These are phyloP conservation scores for Phaetusa simplex DNA, from an alignment of 2,113 vertebrate species.

Conservation along the genomic window DNA sequence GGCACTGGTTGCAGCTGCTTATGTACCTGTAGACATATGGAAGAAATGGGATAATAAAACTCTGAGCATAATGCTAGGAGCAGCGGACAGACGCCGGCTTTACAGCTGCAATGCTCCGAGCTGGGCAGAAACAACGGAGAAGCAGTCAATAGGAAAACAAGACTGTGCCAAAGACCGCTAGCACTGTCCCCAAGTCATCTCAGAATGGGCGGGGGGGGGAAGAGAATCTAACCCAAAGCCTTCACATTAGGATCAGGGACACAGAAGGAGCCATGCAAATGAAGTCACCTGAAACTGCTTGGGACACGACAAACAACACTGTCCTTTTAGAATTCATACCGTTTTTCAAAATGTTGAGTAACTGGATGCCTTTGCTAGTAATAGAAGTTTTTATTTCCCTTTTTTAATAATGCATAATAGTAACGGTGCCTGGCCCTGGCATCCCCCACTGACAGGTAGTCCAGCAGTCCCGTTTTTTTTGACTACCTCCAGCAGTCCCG, in stretches of 20 bases:
- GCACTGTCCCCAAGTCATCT: not conserved
- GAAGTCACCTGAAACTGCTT: not conserved
- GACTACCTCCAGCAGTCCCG: not conserved
- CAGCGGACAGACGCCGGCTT: not conserved
- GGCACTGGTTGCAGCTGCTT: not conserved
- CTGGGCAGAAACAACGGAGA: not conserved
- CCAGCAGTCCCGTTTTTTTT: not conserved
- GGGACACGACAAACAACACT: not conserved
- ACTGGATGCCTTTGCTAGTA: not conserved
- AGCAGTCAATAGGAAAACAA: not conserved
- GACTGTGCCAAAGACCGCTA: not conserved
- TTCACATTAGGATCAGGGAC: not conserved
- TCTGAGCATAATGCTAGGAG: not conserved
- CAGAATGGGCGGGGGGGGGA: too few species aligned
- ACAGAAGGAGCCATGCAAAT: not conserved
- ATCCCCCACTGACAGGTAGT: accelerated
- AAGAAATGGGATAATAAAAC: not conserved
- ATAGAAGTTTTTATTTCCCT: not conserved
- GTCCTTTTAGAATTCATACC: not conserved
- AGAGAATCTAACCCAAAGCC: not conserved
- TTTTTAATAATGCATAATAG: not conserved
- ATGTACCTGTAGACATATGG: not conserved
- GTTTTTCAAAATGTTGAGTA: not conserved
- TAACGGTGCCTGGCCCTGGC: not conserved
- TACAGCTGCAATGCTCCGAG: not conserved